phyloP scores from a whole-genome alignment of 2,888 invertebrate genomes.

The Caenorhabditis japonica region DNA sequence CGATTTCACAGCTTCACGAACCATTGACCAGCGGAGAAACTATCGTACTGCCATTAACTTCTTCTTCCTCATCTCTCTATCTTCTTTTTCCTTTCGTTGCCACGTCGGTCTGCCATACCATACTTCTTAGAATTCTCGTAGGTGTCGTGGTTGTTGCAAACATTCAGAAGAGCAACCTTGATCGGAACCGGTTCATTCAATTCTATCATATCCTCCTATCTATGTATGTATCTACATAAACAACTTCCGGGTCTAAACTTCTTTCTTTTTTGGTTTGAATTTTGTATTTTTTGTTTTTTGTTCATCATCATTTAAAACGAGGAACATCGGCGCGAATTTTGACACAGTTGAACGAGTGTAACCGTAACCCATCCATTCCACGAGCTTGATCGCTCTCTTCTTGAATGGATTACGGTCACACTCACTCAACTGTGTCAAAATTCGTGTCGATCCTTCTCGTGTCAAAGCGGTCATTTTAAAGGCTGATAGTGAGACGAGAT shows the following conservation, averaged over 20 bases:
- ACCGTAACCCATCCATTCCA: too few relatives aligned
- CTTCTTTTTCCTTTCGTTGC: conserved; percentile 1
- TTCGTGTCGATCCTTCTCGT: too few relatives aligned
- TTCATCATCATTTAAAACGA: too few relatives aligned
- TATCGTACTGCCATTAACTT: conserved; percentile 8
- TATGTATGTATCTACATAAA: neutral
- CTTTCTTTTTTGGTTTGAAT: too few relatives aligned
- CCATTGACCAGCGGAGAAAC: conserved; percentile 30
- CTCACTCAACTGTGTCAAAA: too few relatives aligned
- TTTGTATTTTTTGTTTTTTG: too few relatives aligned
- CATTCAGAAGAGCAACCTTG: conserved; percentile 47
- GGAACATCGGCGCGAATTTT: too few relatives aligned
- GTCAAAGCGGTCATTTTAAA: too few relatives aligned
- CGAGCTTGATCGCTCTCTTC: too few relatives aligned
- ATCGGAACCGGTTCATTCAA: conserved; percentile 35
- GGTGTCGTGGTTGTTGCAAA: conserved; percentile 28
- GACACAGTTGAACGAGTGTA: too few relatives aligned
- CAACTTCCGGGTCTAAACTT: conserved; percentile 34
- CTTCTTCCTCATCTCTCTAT: neutral
- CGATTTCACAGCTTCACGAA: conserved; percentile 25
- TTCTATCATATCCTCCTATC: conserved; percentile 13
- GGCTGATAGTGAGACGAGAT: too few relatives aligned
- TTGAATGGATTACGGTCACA: too few relatives aligned
- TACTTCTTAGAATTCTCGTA: conserved; percentile 28
- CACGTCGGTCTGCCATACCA: conserved; percentile 18